A percentile compares a stretch with the other conserved stretches of the same genome.
Conservation (phyloP, 1,140 invertebrate species). For the honey bee (Apis mellifera) region DNA sequence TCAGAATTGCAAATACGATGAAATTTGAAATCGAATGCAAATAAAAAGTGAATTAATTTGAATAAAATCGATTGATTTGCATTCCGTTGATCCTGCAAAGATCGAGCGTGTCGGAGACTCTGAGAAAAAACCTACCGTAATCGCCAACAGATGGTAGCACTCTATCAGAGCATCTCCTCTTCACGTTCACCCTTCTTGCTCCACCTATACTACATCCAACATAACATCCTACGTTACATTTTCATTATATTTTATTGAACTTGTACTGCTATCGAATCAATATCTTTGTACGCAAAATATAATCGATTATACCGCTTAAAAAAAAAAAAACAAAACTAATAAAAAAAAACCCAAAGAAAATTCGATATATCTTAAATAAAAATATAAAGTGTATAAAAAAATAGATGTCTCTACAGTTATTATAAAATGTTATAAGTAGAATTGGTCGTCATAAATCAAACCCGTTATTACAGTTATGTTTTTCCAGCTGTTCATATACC, state of each 20-base stretch:
- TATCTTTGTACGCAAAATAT: neutral
- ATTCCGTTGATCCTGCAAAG: neutral
- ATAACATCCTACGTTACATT: neutral
- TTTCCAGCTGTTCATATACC: neutral
- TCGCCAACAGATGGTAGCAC: constrained; percentile 70
- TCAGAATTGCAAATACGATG: neutral
- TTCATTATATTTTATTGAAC: neutral
- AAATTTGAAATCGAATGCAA: neutral
- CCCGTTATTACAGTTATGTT: neutral
- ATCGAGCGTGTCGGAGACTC: constrained; percentile 20
- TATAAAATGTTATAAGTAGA: neutral
- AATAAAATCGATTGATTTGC: neutral
- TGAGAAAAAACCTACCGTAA: constrained; percentile 46
- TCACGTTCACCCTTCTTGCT: constrained; percentile 7
- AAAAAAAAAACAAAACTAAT: too few species aligned
- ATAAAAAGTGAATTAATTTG: neutral
- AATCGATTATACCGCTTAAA: neutral
- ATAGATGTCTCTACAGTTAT: too few species aligned
- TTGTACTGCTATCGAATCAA: neutral
- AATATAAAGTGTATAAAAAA: too few species aligned
- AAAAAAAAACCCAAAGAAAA: neutral
- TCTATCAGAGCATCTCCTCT: constrained; percentile 35
- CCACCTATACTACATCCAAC: constrained; percentile 2
- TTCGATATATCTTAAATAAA: neutral
- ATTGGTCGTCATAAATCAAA: neutral